Percentiles rank a stretch among this genome's conserved stretches.
These are phyloP conservation scores for Dusona sp. DNA, from an alignment of 2,888 invertebrate species.

Conservation along the genomic window DNA sequence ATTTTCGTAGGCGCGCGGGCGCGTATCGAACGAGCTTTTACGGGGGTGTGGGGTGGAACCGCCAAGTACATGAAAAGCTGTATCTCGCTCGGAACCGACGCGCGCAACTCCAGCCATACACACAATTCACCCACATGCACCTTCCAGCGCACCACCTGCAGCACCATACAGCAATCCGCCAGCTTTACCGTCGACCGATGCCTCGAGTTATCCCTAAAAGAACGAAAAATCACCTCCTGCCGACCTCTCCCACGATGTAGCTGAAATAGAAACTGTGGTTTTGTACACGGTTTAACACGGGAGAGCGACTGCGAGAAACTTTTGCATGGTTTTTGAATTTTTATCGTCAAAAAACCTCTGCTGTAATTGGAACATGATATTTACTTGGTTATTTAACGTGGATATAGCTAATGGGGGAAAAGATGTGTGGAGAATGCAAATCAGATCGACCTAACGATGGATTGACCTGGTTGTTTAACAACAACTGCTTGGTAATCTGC, in stretches of 20 bases:
- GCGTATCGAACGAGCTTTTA: slow-evolving; percentile 78
- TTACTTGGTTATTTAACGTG: neutral
- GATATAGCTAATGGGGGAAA: neutral
- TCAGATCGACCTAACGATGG: neutral
- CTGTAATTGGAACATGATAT: neutral
- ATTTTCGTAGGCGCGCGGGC: slow-evolving; percentile 75
- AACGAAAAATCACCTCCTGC: slow-evolving; percentile 57
- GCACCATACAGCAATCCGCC: slow-evolving; percentile 36
- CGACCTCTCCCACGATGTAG: slow-evolving; percentile 28
- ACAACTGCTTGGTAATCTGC: neutral
- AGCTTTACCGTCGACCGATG: slow-evolving; percentile 31
- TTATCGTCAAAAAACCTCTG: neutral
- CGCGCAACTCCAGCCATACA: slow-evolving; percentile 51
- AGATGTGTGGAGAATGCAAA: neutral
- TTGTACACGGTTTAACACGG: neutral
- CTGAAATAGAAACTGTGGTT: neutral
- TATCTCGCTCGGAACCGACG: slow-evolving; percentile 37
- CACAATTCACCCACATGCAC: slow-evolving; percentile 52
- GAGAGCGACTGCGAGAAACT: slow-evolving; percentile 2
- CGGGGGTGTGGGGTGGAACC: slow-evolving; percentile 55
- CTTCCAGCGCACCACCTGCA: slow-evolving; percentile 52
- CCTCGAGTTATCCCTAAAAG: slow-evolving; percentile 31
- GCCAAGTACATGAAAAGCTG: slow-evolving; percentile 39
- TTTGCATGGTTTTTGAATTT: neutral
- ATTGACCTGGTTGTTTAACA: neutral